Evolutionary conservation across 1,140 invertebrate genomes (phyloP), one percentile per base, ranked within the genome.

Genomic region (Periplaneta americana): DNA sequence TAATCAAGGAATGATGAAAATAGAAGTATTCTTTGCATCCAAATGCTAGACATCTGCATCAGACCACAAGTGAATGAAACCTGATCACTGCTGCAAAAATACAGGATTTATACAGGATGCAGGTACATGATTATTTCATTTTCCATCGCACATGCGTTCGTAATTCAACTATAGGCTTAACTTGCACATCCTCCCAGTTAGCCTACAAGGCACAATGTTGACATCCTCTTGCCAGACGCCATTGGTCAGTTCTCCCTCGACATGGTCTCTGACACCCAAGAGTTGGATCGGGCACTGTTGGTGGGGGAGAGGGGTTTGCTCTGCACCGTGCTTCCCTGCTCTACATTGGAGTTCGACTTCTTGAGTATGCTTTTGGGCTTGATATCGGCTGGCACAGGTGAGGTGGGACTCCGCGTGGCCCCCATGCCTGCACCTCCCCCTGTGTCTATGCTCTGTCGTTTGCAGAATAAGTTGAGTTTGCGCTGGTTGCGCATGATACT

Each of bases 311-410:
- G 32, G 74, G 48, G 48, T 82, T 83, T 84, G 33, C 83, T 84
- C 81, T 85, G 84, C 82, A 82, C 83, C 31, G 83, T 32, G 77
- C 83, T 84, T 76, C 85, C 83, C 22, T 84, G 84, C 75, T 86
- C 85, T 15, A 85, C 83, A 77, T 84, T 86, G 8, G 86, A 86
- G 79, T 86, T 85, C 36, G 85, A 85, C 79, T 86, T 86, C 81
- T 86, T 86, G 48, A 86, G 81, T 81, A 86, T 86, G 74, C 86
- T 85, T 81, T 86, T 86, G n/a, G 85, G 85, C 79, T 86, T 85
- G 35, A 84, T 82, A 3, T 85, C 84, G 48, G 22, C 74, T 34
- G 76, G 80, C 39, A 57, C 80, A 34, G 83, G 82, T 18, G 83
- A 83, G 5, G 83, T 84, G 36, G 83, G 83, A 80, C 83, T 84